A percentile compares a stretch with the other conserved stretches of the same genome.
Conservation (phyloP, 1,140 invertebrate species). For the Bemisia tabaci region DNA sequence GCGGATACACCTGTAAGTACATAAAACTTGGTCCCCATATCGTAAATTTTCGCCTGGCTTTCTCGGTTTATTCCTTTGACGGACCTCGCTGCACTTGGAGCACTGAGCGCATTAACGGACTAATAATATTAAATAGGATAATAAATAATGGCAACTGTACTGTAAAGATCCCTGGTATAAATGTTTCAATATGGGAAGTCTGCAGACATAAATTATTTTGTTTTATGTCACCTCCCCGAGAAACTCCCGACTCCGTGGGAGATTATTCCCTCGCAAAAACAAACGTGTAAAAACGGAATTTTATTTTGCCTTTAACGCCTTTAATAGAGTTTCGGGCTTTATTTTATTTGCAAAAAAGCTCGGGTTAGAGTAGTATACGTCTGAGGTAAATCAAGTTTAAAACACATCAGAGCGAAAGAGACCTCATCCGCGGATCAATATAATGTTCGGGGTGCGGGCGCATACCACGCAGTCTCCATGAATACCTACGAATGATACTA, state of each 20-base stretch:
- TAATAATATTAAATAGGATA: slow-evolving; percentile 1
- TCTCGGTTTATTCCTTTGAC: not conserved
- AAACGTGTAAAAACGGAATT: not conserved
- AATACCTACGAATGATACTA: too few species aligned
- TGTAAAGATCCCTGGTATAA: not conserved
- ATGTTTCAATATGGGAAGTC: not conserved
- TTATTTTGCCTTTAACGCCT: not conserved
- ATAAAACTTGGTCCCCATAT: not conserved
- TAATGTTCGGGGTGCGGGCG: too few species aligned
- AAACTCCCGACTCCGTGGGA: not conserved
- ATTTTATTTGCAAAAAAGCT: too few species aligned
- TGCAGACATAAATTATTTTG: not conserved
- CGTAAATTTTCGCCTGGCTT: not conserved
- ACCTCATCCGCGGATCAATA: too few species aligned
- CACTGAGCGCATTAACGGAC: not conserved
- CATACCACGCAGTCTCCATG: too few species aligned
- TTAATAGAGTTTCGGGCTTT: not conserved
- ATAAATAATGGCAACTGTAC: not conserved
- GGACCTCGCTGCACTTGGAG: not conserved
- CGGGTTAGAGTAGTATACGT: too few species aligned
- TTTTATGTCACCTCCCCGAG: not conserved
- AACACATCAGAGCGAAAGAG: too few species aligned
- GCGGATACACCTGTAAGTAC: not conserved
- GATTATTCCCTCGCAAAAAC: not conserved
- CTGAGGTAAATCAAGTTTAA: too few species aligned